Evolutionary conservation across 2,888 invertebrate species (phyloP).

Genomic region (Caenorhabditis drosophilae): DNA sequence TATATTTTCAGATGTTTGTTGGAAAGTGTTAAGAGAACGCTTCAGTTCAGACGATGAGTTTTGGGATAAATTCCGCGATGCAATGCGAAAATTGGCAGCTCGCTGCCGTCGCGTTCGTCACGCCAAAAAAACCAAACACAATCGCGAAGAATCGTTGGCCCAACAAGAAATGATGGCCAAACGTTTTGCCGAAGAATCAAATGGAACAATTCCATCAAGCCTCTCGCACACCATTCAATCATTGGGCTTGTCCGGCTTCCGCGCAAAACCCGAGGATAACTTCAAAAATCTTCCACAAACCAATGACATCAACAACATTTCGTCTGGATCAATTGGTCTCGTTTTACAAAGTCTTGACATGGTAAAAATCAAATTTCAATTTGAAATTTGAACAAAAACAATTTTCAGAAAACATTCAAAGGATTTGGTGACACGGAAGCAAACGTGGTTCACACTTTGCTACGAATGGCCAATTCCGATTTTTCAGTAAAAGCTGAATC

Average conservation of each 20-base stretch:
- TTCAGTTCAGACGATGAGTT: conserved; percentile 65
- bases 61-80: conserved; percentile 67
- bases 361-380: no score
- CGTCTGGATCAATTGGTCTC: background rate
- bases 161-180: conserved; percentile 23
- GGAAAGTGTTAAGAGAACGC: conserved; percentile 56
- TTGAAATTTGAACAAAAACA: no score
- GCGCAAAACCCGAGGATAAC: background rate
- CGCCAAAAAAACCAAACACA: conserved; percentile 62
- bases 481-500: background rate
- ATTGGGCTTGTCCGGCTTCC: background rate
- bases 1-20: conserved; percentile 64
- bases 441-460: background rate
- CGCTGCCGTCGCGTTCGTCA: conserved; percentile 66
- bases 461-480: background rate
- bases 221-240: background rate
- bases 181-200: conserved; percentile 2
- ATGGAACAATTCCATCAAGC: background rate
- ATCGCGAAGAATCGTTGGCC: conserved; percentile 40
- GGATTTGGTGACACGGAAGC: background rate
- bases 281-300: background rate
- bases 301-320: background rate
- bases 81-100: conserved; percentile 67
- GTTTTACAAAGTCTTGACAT: no score
- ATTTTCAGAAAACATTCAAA: no score